Conservation (phyloP, 2,797 vertebrate species). For the Clarias laeviceps region DNA sequence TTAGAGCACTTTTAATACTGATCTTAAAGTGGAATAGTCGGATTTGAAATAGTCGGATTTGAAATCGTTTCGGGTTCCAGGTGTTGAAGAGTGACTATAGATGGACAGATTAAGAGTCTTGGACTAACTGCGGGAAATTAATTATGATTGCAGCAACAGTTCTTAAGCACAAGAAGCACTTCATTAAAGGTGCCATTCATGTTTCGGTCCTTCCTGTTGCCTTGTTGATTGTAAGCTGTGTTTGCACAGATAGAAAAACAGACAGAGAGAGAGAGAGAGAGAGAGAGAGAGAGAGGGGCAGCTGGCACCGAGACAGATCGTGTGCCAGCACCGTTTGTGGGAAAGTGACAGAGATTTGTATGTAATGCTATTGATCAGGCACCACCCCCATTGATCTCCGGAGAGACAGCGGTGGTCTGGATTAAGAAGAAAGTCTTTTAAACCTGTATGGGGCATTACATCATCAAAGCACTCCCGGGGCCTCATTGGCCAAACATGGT, state of each 20-base stretch:
- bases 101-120: neutral
- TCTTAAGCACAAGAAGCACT: neutral
- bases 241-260: neutral
- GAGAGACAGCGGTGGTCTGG: constrained; percentile 60
- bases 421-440: constrained; percentile 67
- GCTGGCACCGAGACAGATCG: constrained; percentile 55
- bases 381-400: constrained; percentile 64
- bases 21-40: too few species aligned
- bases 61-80: neutral
- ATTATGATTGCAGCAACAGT: neutral
- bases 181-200: constrained; percentile 16
- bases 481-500: constrained; percentile 61
- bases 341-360: constrained; percentile 67
- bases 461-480: constrained; percentile 60
- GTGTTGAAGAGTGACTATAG: neutral
- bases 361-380: constrained; percentile 68
- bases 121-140: neutral
- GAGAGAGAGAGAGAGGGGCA: constrained; percentile 27
- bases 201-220: constrained; percentile 23
- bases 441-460: constrained; percentile 63
- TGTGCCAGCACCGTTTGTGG: constrained; percentile 58
- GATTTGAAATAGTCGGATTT: neutral
- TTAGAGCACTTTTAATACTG: neutral
- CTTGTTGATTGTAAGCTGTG: constrained; percentile 36
- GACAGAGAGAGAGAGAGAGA: constrained; percentile 8